Evolutionary conservation across 1,140 invertebrate species (phyloP), one percentile per base, ranked within the genome.

Genomic region (Drosophila tropicalis): DNA sequence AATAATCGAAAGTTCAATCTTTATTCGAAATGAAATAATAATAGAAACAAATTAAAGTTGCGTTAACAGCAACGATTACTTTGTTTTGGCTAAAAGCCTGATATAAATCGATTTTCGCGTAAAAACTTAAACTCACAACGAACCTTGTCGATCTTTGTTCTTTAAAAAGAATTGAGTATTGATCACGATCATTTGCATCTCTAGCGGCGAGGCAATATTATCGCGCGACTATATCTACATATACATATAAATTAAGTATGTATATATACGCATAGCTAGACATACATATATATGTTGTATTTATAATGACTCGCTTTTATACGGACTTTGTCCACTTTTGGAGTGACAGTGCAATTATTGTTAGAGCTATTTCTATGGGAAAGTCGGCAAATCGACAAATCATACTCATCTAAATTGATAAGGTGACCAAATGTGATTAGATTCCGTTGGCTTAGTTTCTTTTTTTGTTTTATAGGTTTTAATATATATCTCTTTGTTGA

Each of bases 261-360:
- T 47, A 65, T 51, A 58, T 25, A 70, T 7, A 47, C 54, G 10
- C 29, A 58, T 19, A 32, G 32, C 4, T 58, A 44, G n/a, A 36
- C 55, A 19, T 39, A 70, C 60, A 29, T 60, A 13, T 32, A 34
- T 64, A 32, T 6, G 22, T 56, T 44, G 15, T 22, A 74, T 47
- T 44, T 54, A 17, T 32, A 41, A 66, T 70, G 58, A 77, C 47
- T 58, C 65, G 56, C 29, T 36, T 13, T 36, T 36, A 3, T 32
- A 41, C 58, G 58, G 58, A 61, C 58, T 61, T 61, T 61, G 58
- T 39, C 15, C 58, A 41, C 17, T 6, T 17, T 36, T 36, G 56
- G 32, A 58, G 56, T 58, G 56, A 32, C 29, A 58, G 56, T 58
- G 56, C 56, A 58, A 58, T 58, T 36, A 58, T 58, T 58, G n/a